Evolutionary conservation across 2,888 invertebrate genomes (phyloP), one percentile per base, ranked within the genome.

Genomic region (Lepas anatifera): DNA sequence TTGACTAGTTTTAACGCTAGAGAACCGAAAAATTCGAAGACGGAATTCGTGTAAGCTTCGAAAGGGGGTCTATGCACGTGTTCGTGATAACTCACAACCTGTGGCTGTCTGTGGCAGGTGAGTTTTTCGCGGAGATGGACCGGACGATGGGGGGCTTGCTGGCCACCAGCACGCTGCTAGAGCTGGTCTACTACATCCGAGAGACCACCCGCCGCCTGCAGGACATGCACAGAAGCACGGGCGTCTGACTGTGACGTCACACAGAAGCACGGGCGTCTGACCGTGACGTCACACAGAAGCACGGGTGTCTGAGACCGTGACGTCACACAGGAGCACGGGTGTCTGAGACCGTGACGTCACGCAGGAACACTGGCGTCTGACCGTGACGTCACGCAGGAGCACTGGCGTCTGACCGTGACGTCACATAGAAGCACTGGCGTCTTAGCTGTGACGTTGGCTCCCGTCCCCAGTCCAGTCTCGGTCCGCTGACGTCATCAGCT

Each of bases 141-240:
- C 64, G 64, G 7, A 64, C 64, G 11, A 64, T 64, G 64, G 64
- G 64, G 39, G 64, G 39, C 16, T 27, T 64, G 64, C 25, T 39
- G n/a, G 35, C 35, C 25, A 64, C 64, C 39, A 64, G 64, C 25
- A 64, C 64, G 39, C 64, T 64, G 39, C 64, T 64, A 25, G 22
- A 64, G 1, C 64, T 64, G 64, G 64, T 64, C 37, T 64, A 64
- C 64, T 64, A 64, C 39, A 39, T 64, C 25, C 64, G 64, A n/a
- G 64, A 64, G 64, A 39, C 64, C 25, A 64, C 64, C 39, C 64
- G 64, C 3, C 64, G 64, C 3, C 64, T 64, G 25, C 64, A 64
- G 64, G 39, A 35, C 6, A 64, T 64, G n/a, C 64, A 64, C 39
- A 25, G 25, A n/a, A 22, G 64, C 39, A 32, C 58, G 18, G 18